Evolutionary conservation across 2,797 vertebrate genomes (phyloP).

Genomic region (Pseudochirops cupreus): DNA sequence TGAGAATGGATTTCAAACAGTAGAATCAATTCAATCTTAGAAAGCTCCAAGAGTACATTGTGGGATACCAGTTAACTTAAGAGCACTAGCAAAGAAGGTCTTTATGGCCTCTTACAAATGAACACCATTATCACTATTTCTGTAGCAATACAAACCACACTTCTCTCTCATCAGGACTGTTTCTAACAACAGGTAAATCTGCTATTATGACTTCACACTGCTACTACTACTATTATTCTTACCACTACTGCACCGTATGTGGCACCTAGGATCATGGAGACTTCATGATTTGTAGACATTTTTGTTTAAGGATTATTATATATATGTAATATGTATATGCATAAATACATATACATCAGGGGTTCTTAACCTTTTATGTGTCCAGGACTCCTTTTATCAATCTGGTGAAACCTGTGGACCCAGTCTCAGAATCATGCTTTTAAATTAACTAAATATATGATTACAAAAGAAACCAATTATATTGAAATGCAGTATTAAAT

Average conservation of each 20-base stretch:
- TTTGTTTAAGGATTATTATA: slow-evolving; percentile 78
- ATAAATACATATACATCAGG: background rate
- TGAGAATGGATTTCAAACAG: slow-evolving; percentile 80
- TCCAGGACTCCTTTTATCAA: background rate
- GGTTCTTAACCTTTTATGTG: background rate
- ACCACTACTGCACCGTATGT: slow-evolving; percentile 18
- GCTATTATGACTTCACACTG: slow-evolving; percentile 26
- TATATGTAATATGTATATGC: slow-evolving; percentile 4
- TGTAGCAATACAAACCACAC: slow-evolving; percentile 87
- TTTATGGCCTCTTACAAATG: slow-evolving; percentile 78
- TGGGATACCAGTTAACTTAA: slow-evolving; percentile 71
- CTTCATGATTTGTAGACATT: slow-evolving; percentile 80
- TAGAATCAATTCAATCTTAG: slow-evolving; percentile 65
- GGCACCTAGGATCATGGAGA: slow-evolving; percentile 83
- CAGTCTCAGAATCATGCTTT: background rate
- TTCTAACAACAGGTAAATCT: slow-evolving; percentile 79
- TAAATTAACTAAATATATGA: background rate
- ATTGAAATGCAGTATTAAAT: background rate
- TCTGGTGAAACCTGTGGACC: background rate
- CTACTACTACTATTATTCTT: slow-evolving; percentile 13
- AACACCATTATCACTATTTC: slow-evolving; percentile 84
- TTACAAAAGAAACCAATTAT: background rate
- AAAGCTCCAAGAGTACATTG: slow-evolving; percentile 68
- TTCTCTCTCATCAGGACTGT: slow-evolving; percentile 81
- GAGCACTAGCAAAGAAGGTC: slow-evolving; percentile 76